Evolutionary conservation across 64 coral and sea anemone species (phyloP), one percentile per base, ranked within the genome.

Genomic region (Pachyseris speciosa): DNA sequence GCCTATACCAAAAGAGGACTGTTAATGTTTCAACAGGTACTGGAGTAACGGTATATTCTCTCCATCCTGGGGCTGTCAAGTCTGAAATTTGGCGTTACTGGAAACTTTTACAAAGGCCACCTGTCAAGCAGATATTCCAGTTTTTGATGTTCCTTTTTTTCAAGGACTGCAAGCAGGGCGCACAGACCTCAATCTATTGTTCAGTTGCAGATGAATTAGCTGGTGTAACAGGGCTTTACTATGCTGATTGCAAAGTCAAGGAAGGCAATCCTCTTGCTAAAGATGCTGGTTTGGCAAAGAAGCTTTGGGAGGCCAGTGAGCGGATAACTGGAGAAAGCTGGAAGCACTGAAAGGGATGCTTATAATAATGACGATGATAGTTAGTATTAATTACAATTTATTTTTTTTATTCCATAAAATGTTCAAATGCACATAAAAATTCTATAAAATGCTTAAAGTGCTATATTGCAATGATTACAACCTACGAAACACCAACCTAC

Each of bases 121-220:
- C 16, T 38, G 19, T 80, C 1, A 40, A 29, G 17, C 17, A 20
- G 12, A 8, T 90, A 9, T 44, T 64, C 7, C n/a, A 9, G 33
- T 47, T 90, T 5, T 4, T 81, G 16, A 16, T 9, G 9, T 65
- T 64, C 22, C 36, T 90, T 8, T 32, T 31, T 9, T 16, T 81
- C 2, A 90, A 81, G 63, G 64, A 67, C n/a, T n/a, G 19, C 27
- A 53, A 81, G 72, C 88, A 90, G 27, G 88, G 88, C 51, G 88
- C 88, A 57, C 87, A 90, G 24, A 90, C 87, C 0, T 69, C 74
- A 26, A 90, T 90, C 44, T 76, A 80, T 29, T 90, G 87, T 69
- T 74, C 87, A 50, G 87, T 90, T 20, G 57, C 55, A 20, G 87
- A 90, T 55, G 74, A 76, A 6, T 17, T 51, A 4, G 60, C 39